Percentiles rank a stretch among this genome's conserved stretches.
phyloP scores from a whole-genome alignment of 2,113 vertebrate genomes.

The Hippocampus guttulatus region DNA sequence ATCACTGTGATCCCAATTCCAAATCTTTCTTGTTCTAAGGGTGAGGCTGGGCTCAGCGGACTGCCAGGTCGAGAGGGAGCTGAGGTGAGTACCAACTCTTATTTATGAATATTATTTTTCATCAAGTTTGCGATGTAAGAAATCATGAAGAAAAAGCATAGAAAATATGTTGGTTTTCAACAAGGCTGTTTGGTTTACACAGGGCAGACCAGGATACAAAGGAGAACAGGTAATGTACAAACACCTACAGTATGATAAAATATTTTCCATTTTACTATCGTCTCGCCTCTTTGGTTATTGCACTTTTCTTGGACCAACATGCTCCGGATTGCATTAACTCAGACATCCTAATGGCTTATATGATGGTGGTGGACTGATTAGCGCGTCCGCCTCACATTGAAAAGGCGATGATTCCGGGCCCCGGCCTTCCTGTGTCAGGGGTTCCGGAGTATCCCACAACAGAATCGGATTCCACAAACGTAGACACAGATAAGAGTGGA shows the following conservation, averaged over 20 bases:
- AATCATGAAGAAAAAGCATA: neutral
- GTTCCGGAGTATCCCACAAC: too few species aligned
- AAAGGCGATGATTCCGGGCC: too few species aligned
- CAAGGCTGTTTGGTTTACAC: slow-evolving; percentile 43
- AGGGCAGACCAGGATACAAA: slow-evolving; percentile 88
- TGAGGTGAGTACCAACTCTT: slow-evolving; percentile 70
- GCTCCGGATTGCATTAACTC: neutral
- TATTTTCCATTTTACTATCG: slow-evolving; percentile 4
- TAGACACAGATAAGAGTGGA: too few species aligned
- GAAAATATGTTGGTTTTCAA: neutral
- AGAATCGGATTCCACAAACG: too few species aligned
- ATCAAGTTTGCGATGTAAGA: neutral
- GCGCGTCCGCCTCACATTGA: too few species aligned
- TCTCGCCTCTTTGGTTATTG: slow-evolving; percentile 1
- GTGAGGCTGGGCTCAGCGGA: slow-evolving; percentile 80
- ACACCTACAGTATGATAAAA: slow-evolving; percentile 5
- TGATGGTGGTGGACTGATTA: neutral
- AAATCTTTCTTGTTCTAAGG: slow-evolving; percentile 59
- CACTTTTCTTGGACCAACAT: neutral
- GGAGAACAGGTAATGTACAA: slow-evolving; percentile 78
- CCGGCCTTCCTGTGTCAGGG: too few species aligned
- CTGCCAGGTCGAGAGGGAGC: slow-evolving; percentile 79
- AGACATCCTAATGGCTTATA: slow-evolving; percentile 12
- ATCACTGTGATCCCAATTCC: neutral
- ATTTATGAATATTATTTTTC: neutral